Evolutionary conservation across 1,140 invertebrate genomes (phyloP).

Genomic region (Diorhabda carinulata): DNA sequence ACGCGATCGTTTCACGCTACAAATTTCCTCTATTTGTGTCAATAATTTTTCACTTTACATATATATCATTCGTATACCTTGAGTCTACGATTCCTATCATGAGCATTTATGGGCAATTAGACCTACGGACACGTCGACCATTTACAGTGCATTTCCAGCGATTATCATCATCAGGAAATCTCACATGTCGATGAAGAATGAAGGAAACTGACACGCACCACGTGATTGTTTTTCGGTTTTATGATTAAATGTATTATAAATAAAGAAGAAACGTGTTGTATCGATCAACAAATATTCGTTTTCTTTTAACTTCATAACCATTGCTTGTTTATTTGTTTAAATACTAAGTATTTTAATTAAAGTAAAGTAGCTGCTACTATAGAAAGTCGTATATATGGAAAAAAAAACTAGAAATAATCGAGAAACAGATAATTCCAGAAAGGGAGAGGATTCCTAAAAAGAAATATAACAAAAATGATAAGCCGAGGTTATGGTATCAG

Average conservation of each 20-base stretch:
- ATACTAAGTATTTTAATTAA: too few species aligned
- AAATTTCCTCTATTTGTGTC: background rate
- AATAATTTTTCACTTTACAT: constrained; percentile 8
- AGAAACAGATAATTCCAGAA: too few species aligned
- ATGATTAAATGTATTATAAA: background rate
- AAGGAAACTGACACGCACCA: constrained; percentile 10
- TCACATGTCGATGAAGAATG: constrained; percentile 2
- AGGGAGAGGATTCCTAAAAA: too few species aligned
- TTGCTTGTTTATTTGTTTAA: too few species aligned
- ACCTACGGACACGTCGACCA: background rate
- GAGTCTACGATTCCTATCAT: constrained; percentile 4
- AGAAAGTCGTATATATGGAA: too few species aligned
- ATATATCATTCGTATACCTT: constrained; percentile 7
- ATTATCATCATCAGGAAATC: constrained; percentile 1
- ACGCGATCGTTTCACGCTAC: background rate
- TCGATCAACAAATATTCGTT: background rate
- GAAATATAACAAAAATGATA: too few species aligned
- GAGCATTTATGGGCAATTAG: constrained; percentile 9
- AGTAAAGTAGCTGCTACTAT: too few species aligned
- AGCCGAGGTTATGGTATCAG: too few species aligned
- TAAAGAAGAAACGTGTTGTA: background rate
- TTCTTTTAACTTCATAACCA: background rate
- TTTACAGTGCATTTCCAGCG: constrained; percentile 6
- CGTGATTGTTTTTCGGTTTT: constrained; percentile 5
- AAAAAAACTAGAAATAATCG: too few species aligned